Evolutionary conservation across 2,888 invertebrate species (phyloP).

Genomic region (Rotaria magnacalcarata): DNA sequence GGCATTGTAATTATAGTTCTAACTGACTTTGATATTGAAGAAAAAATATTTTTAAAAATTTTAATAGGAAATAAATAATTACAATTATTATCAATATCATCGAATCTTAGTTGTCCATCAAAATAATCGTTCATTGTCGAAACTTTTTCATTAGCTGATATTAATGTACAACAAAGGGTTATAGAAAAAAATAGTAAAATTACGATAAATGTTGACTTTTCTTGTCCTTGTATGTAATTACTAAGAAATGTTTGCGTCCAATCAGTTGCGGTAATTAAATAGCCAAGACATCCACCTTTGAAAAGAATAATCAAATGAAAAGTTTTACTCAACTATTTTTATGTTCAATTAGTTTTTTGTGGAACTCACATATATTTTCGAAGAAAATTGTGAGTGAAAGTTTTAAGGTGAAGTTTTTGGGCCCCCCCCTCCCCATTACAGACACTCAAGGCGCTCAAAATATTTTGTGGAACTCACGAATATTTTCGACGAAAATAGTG

Average conservation of each 20-base stretch:
- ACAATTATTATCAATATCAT: not conserved
- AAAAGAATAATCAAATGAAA: not conserved
- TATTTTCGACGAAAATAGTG: too few species aligned
- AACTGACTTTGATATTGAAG: not conserved
- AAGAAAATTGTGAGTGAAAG: too few species aligned
- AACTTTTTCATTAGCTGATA: conserved; percentile 50
- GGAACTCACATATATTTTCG: too few species aligned
- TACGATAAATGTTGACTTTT: conserved; percentile 51
- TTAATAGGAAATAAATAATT: conserved; percentile 33
- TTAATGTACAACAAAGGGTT: conserved; percentile 50
- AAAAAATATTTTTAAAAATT: not conserved
- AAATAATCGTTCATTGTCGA: not conserved
- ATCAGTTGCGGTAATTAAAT: conserved; percentile 52
- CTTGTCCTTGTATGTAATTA: conserved; percentile 49
- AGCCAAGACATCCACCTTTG: conserved; percentile 53
- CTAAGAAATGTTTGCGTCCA: conserved; percentile 49
- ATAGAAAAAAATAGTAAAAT: conserved; percentile 50
- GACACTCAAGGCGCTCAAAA: too few species aligned
- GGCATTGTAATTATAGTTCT: not conserved
- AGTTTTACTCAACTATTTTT: too few species aligned
- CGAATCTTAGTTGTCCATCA: not conserved
- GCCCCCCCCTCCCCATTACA: too few species aligned
- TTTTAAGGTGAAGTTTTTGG: too few species aligned
- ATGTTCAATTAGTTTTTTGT: too few species aligned
- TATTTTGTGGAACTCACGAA: too few species aligned